Percentiles rank a stretch among this genome's conserved stretches.
Conservation (phyloP, 2,797 vertebrate species). For the Dallia pectoralis region DNA sequence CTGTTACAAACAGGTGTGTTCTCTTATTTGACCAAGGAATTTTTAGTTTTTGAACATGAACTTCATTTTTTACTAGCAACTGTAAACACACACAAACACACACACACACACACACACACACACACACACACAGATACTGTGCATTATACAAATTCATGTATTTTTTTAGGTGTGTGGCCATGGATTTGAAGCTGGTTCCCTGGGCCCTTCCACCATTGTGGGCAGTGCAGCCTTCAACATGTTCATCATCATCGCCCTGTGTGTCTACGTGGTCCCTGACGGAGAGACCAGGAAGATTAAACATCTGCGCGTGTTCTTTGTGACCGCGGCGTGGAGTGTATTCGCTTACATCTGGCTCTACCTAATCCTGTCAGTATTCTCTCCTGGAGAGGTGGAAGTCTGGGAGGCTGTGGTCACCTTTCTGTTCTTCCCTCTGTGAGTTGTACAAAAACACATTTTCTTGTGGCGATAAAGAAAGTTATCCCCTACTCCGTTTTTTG, state of each 20-base stretch:
- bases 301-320: conserved; percentile 84
- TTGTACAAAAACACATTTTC: conserved; percentile 70
- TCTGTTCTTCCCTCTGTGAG: conserved; percentile 83
- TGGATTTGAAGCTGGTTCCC: conserved; percentile 77
- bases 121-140: not conserved
- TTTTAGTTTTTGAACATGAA: too few species aligned
- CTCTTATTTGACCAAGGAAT: too few species aligned
- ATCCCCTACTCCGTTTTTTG: too few species aligned
- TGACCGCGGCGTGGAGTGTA: conserved; percentile 82
- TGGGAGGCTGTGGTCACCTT: conserved; percentile 87
- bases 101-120: too few species aligned
- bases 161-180: conserved; percentile 66
- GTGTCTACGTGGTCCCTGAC: conserved; percentile 83
- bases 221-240: conserved; percentile 88
- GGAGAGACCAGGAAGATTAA: conserved; percentile 81
- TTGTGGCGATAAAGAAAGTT: too few species aligned
- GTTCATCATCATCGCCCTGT: conserved; percentile 86
- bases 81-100: too few species aligned
- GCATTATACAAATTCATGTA: not conserved
- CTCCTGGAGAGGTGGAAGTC: conserved; percentile 79
- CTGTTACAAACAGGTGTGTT: too few species aligned
- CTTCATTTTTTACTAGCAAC: too few species aligned
- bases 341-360: conserved; percentile 89
- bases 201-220: conserved; percentile 86
- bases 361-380: conserved; percentile 80